Conservation (phyloP, 2,888 invertebrate genomes). For the Eueremaeus valkanovi region DNA sequence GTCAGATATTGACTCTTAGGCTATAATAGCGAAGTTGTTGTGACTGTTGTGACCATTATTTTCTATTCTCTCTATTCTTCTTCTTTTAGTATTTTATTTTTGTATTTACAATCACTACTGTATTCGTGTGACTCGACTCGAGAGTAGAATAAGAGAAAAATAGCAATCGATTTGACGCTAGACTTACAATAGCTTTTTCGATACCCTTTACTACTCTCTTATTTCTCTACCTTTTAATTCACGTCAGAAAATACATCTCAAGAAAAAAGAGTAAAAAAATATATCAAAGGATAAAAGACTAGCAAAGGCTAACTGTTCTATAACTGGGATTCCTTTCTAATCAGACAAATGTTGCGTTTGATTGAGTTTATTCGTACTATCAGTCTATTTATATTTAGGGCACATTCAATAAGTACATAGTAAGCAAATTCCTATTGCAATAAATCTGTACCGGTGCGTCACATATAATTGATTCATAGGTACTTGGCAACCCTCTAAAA, state of each 20-base stretch:
- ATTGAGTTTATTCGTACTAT: too few relatives aligned
- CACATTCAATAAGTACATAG: too few relatives aligned
- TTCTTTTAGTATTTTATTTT: background rate
- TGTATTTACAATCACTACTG: background rate
- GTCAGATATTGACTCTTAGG: too few relatives aligned
- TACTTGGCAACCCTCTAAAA: too few relatives aligned
- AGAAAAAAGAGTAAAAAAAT: background rate
- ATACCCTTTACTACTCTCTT: conserved; percentile 1
- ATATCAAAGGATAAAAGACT: background rate
- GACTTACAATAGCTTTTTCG: background rate
- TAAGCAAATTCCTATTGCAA: too few relatives aligned
- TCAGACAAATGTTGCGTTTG: too few relatives aligned
- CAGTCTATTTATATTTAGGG: too few relatives aligned
- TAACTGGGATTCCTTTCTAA: too few relatives aligned
- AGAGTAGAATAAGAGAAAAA: background rate
- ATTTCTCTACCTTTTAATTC: conserved; percentile 24
- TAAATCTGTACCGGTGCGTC: too few relatives aligned
- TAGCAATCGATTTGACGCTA: conserved; percentile 19
- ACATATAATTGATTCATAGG: too few relatives aligned
- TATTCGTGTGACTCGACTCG: background rate
- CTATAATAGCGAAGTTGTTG: too few relatives aligned
- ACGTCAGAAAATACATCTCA: background rate
- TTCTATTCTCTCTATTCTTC: background rate
- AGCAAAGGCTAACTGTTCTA: too few relatives aligned
- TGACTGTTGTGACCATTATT: background rate